phyloP scores from a whole-genome alignment of 2,888 invertebrate species.

The Cosmia trapezina region DNA sequence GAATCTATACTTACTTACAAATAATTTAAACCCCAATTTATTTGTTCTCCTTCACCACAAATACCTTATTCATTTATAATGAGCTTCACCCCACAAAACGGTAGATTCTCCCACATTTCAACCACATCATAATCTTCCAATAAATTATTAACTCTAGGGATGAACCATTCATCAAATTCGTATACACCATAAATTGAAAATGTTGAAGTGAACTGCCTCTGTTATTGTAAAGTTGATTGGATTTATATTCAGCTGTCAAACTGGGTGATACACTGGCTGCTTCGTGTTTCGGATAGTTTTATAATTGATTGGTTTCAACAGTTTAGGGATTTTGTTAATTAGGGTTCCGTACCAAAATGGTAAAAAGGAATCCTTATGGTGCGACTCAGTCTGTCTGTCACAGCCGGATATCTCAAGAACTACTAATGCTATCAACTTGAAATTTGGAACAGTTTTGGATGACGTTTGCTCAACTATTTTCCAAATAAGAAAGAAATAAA shows the following conservation, averaged over 20 bases:
- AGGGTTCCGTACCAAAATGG: too few species aligned
- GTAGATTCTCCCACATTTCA: constrained; percentile 17
- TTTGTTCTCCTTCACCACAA: neutral
- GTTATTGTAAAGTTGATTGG: constrained; percentile 36
- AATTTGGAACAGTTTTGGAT: too few species aligned
- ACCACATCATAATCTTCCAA: constrained; percentile 7
- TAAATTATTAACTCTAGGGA: constrained; percentile 37
- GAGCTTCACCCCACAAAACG: constrained; percentile 9
- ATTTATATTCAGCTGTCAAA: constrained; percentile 51
- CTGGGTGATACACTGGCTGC: neutral
- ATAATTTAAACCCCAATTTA: constrained; percentile 9
- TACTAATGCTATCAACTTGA: too few species aligned
- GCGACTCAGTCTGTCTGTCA: too few species aligned
- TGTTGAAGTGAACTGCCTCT: constrained; percentile 17
- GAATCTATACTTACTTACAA: too few species aligned
- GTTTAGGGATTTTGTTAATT: neutral
- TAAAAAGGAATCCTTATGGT: too few species aligned
- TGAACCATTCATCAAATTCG: constrained; percentile 38
- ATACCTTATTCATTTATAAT: constrained; percentile 31
- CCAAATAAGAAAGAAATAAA: too few species aligned
- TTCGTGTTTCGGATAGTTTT: constrained; percentile 26
- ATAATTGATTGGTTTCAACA: neutral
- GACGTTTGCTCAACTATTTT: too few species aligned
- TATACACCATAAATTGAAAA: constrained; percentile 41
- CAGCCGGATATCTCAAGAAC: too few species aligned